Percentiles rank a stretch among this genome's conserved stretches.
These are phyloP conservation scores for Orcinus orca DNA, from an alignment of 2,113 vertebrate genomes.

Conservation along the genomic window DNA sequence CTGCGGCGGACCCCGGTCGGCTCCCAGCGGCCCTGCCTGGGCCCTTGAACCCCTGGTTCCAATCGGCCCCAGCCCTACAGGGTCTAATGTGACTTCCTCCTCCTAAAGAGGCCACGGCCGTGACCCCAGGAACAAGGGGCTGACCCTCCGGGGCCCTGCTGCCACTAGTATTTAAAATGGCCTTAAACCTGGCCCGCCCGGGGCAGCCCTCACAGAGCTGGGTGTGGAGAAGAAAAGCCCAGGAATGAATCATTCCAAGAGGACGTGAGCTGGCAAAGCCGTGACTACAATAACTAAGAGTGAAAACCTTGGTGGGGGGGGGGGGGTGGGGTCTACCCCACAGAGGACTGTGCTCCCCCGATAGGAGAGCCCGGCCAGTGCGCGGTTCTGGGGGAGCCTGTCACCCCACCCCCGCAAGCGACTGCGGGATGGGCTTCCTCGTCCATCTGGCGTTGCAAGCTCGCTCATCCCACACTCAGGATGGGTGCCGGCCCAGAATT, in stretches of 20 bases:
- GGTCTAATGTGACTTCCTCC: constrained; percentile 63
- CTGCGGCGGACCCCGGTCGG: fast-evolving
- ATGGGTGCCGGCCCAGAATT: fast-evolving
- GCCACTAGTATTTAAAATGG: constrained; percentile 48
- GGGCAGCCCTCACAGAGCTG: neutral
- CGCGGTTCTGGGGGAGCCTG: neutral
- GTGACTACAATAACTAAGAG: constrained; percentile 29
- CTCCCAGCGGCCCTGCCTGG: neutral
- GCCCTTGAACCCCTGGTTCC: constrained; percentile 44
- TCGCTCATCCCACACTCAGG: too few relatives aligned
- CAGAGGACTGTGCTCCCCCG: fast-evolving
- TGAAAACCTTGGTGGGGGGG: neutral
- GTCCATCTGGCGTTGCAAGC: neutral
- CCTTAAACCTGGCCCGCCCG: constrained; percentile 30
- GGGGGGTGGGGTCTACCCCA: neutral
- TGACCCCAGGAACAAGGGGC: neutral
- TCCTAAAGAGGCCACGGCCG: neutral
- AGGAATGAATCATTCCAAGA: neutral
- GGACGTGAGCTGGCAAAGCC: neutral
- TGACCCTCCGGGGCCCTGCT: neutral
- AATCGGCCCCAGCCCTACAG: constrained; percentile 16
- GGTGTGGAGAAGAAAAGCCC: neutral
- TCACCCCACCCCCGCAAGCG: fast-evolving
- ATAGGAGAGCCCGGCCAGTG: fast-evolving
- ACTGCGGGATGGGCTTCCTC: neutral